Conservation (phyloP, 1,140 invertebrate genomes). For the Penaeus vannamei region DNA sequence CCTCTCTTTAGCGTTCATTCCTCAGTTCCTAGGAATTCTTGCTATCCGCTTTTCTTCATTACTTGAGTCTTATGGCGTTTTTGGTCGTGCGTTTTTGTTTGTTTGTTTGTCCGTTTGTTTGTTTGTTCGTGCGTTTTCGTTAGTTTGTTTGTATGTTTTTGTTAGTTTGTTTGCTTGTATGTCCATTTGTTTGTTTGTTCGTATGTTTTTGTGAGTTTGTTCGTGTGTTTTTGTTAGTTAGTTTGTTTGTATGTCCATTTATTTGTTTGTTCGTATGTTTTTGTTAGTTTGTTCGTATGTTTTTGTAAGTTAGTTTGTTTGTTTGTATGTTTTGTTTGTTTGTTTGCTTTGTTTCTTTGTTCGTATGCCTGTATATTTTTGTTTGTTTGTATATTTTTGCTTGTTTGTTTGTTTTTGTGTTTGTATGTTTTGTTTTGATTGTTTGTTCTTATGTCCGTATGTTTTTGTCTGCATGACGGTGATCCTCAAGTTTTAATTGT, state of each 20-base stretch:
- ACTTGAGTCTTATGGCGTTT: too few relatives aligned
- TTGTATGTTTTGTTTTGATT: not conserved
- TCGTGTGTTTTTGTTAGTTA: not conserved
- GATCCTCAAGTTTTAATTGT: too few relatives aligned
- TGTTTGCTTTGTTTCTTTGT: not conserved
- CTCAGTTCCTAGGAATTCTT: not conserved
- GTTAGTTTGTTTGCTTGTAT: not conserved
- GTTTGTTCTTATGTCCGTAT: not conserved
- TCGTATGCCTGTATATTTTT: not conserved
- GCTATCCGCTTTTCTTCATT: too few relatives aligned
- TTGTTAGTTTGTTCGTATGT: not conserved
- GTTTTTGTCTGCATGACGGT: not conserved
- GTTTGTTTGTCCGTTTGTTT: not conserved
- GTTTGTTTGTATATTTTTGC: not conserved
- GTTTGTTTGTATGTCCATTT: slow-evolving; percentile 5
- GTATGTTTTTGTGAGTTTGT: not conserved
- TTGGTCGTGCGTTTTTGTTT: too few relatives aligned
- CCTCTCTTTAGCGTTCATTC: not conserved
- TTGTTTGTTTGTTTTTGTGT: not conserved
- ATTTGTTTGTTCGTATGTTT: slow-evolving; percentile 21
- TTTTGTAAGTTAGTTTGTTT: not conserved
- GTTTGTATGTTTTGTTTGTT: not conserved
- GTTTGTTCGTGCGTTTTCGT: not conserved
- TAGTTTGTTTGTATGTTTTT: not conserved
- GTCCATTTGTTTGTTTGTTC: not conserved